Evolutionary conservation across 1,140 invertebrate genomes (phyloP).

Genomic region (Chionoecetes opilio): DNA sequence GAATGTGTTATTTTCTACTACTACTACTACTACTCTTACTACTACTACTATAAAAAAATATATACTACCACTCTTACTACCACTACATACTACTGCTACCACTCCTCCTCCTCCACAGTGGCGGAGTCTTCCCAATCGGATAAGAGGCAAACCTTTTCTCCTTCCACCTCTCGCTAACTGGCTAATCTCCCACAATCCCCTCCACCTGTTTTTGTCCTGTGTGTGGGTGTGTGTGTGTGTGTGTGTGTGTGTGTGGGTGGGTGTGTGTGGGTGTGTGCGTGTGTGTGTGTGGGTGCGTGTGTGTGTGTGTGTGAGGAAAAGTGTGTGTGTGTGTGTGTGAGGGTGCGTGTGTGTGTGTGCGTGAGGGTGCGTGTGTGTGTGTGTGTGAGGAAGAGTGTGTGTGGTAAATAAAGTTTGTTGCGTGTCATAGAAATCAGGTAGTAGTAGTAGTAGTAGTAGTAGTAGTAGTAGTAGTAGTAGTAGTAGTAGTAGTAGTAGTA

Average conservation of each 20-base stretch:
- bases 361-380: conserved; percentile 37
- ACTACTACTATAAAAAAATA: background rate
- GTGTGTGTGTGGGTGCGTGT: conserved; percentile 43
- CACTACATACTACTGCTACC: background rate
- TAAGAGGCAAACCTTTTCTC: background rate
- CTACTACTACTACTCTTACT: background rate
- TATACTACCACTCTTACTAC: background rate
- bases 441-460: background rate
- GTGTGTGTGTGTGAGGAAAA: conserved; percentile 25
- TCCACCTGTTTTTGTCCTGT: conserved; percentile 23
- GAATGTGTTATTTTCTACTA: too few species aligned
- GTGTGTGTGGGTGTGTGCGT: conserved; percentile 1
- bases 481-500: too few species aligned
- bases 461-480: conserved; percentile 10
- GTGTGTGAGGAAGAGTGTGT: background rate
- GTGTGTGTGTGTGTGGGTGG: conserved; percentile 39
- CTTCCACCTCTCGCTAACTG: background rate
- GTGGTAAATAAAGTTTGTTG: background rate
- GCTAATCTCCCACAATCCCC: background rate
- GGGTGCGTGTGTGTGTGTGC: conserved; percentile 31
- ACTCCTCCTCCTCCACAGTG: background rate
- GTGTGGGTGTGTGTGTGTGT: conserved; percentile 36
- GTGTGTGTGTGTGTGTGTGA: background rate
- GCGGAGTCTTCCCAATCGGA: background rate
- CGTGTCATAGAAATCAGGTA: background rate